Percentiles rank a stretch among this genome's conserved stretches.
These are phyloP conservation scores for Cetonia aurata DNA, from an alignment of 2,888 invertebrate genomes.

Conservation along the genomic window DNA sequence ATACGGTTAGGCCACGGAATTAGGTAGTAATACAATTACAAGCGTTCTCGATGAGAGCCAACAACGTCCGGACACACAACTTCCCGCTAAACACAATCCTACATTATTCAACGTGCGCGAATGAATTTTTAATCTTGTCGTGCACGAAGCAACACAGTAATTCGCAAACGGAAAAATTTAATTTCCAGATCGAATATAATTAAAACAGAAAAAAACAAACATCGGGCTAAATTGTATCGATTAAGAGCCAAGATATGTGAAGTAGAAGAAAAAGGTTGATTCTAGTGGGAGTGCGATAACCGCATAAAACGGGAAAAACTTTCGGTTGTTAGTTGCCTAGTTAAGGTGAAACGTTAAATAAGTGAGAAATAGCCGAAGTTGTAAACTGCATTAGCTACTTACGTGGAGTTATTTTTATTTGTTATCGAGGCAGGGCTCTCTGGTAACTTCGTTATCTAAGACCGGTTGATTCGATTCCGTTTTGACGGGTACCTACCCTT, in stretches of 20 bases:
- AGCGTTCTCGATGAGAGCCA: constrained; percentile 13
- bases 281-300: not conserved
- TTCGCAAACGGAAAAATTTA: no score
- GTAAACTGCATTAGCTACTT: constrained; percentile 56
- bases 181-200: no score
- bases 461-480: constrained; percentile 53
- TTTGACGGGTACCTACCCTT: constrained; percentile 18
- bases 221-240: not conserved
- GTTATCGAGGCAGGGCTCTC: constrained; percentile 55
- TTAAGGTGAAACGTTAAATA: constrained; percentile 47
- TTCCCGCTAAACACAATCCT: constrained; percentile 5
- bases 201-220: no score
- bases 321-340: constrained; percentile 31
- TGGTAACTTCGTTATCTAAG: constrained; percentile 52
- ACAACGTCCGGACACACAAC: constrained; percentile 19
- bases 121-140: constrained; percentile 34
- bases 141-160: not conserved
- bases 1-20: constrained; percentile 52
- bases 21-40: constrained; percentile 53
- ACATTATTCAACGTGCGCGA: constrained; percentile 22
- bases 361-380: constrained; percentile 53
- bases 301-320: constrained; percentile 7
- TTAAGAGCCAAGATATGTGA: no score
- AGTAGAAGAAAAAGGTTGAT: not conserved
- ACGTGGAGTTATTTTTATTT: constrained; percentile 59